Percentiles rank a stretch among this genome's conserved stretches.
phyloP scores from a whole-genome alignment of 2,113 vertebrate genomes.

The Mobula hypostoma region DNA sequence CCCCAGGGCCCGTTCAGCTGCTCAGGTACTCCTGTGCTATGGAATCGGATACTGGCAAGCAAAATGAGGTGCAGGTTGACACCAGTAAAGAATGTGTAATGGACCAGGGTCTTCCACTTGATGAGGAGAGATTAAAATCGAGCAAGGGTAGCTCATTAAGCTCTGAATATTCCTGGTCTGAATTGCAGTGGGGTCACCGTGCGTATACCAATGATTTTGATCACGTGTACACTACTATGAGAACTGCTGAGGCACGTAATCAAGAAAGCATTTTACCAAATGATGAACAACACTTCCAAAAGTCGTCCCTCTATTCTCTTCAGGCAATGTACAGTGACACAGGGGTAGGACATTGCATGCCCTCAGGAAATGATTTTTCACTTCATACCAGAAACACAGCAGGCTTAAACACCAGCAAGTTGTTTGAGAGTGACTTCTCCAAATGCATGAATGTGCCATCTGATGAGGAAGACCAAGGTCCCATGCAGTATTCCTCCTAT shows the following conservation, averaged over 20 bases:
- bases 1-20: constrained; percentile 73
- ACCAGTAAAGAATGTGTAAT: constrained; percentile 50
- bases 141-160: constrained; percentile 90
- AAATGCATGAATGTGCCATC: constrained; percentile 63
- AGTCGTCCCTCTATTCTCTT: constrained; percentile 67
- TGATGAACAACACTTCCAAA: constrained; percentile 63
- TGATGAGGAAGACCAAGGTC: constrained; percentile 63
- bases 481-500: constrained; percentile 73
- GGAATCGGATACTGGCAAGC: constrained; percentile 55
- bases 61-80: constrained; percentile 52
- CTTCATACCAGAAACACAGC: constrained; percentile 52
- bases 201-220: constrained; percentile 70
- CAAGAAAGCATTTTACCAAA: constrained; percentile 49
- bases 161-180: constrained; percentile 90
- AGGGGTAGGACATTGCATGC: constrained; percentile 59
- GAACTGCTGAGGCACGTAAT: constrained; percentile 55
- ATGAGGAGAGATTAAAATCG: constrained; percentile 67
- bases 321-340: constrained; percentile 69
- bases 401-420: constrained; percentile 63
- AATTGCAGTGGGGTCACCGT: constrained; percentile 78
- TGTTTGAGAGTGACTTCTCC: constrained; percentile 66
- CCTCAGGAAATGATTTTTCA: constrained; percentile 58
- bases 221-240: constrained; percentile 53
- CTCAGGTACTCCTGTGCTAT: constrained; percentile 78
- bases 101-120: constrained; percentile 51